Conservation (phyloP, 2,797 vertebrate species). For the Hephaestus fuliginosus region DNA sequence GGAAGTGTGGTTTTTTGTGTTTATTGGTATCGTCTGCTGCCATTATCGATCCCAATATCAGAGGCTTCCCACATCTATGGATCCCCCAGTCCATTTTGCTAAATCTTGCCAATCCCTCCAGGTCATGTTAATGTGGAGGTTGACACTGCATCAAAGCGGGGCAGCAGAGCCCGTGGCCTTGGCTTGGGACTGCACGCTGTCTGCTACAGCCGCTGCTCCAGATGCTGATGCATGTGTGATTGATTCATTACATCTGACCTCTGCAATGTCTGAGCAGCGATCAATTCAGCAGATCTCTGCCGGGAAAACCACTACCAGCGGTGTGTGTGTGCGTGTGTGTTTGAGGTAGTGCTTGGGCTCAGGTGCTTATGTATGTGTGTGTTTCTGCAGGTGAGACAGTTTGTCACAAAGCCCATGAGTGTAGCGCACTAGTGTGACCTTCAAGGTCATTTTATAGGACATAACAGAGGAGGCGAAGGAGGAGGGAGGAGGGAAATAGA, state of each 20-base stretch:
- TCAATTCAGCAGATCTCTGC: conserved; percentile 72
- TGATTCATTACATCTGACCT: conserved; percentile 80
- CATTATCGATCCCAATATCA: conserved; percentile 35
- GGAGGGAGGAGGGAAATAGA: conserved; percentile 15
- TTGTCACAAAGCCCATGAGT: conserved; percentile 62
- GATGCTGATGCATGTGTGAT: conserved; percentile 75
- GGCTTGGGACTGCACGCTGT: conserved; percentile 29
- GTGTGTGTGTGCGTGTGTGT: not conserved
- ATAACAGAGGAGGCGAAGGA: conserved; percentile 37
- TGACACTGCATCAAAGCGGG: conserved; percentile 57
- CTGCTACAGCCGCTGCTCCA: conserved; percentile 52
- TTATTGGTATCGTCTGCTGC: conserved; percentile 20
- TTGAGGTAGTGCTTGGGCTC: too few relatives aligned
- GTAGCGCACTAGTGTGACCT: conserved; percentile 54
- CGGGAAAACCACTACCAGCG: conserved; percentile 52
- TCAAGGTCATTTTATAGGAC: conserved; percentile 79
- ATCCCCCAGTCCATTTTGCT: conserved; percentile 39
- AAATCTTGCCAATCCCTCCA: conserved; percentile 43
- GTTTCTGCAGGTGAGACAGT: conserved; percentile 60
- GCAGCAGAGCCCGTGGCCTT: conserved; percentile 55
- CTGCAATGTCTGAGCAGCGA: conserved; percentile 69
- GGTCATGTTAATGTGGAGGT: conserved; percentile 38
- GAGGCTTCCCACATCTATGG: conserved; percentile 24
- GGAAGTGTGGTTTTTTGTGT: conserved; percentile 15
- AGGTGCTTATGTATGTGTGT: conserved; percentile 10